Percentiles rank a stretch among this genome's conserved stretches.
Evolutionary conservation across 2,113 vertebrate genomes (phyloP).

Genomic region (Nerophis lumbriciformis): DNA sequence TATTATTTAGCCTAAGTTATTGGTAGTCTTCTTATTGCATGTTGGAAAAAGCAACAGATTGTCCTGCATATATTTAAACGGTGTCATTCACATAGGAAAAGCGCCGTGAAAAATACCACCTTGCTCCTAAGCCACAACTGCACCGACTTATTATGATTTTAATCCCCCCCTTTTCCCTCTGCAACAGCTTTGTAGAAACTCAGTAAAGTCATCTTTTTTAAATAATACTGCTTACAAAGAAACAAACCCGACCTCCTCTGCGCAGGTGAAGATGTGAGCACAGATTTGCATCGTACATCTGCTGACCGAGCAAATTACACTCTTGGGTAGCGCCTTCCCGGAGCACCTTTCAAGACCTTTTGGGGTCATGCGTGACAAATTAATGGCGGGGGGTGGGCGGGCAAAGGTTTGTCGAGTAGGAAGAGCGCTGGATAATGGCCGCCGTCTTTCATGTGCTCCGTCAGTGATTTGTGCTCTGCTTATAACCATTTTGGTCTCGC

Average conservation of each 20-base stretch:
- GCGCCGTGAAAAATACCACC: too few relatives aligned
- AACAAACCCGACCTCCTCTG: too few relatives aligned
- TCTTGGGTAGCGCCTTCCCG: slow-evolving; percentile 27
- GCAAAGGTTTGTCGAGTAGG: background rate
- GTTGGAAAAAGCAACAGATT: background rate
- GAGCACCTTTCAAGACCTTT: slow-evolving; percentile 35
- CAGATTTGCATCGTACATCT: too few relatives aligned
- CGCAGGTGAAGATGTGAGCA: too few relatives aligned
- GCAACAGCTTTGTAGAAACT: too few relatives aligned
- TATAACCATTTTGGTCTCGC: background rate
- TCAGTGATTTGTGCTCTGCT: slow-evolving; percentile 1
- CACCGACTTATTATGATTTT: too few relatives aligned
- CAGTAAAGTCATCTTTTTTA: too few relatives aligned
- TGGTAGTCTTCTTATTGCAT: background rate
- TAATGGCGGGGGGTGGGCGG: slow-evolving; percentile 30
- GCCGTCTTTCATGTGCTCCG: slow-evolving; percentile 48
- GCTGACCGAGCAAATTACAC: background rate
- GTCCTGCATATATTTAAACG: background rate
- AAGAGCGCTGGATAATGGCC: slow-evolving; percentile 29
- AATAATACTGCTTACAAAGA: too few relatives aligned
- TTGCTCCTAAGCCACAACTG: too few relatives aligned
- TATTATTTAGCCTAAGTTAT: background rate
- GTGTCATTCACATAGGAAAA: background rate
- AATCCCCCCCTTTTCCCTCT: too few relatives aligned
- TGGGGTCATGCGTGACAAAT: slow-evolving; percentile 43